Evolutionary conservation across 2,888 invertebrate species (phyloP).

Genomic region (Odontomyia ornata): DNA sequence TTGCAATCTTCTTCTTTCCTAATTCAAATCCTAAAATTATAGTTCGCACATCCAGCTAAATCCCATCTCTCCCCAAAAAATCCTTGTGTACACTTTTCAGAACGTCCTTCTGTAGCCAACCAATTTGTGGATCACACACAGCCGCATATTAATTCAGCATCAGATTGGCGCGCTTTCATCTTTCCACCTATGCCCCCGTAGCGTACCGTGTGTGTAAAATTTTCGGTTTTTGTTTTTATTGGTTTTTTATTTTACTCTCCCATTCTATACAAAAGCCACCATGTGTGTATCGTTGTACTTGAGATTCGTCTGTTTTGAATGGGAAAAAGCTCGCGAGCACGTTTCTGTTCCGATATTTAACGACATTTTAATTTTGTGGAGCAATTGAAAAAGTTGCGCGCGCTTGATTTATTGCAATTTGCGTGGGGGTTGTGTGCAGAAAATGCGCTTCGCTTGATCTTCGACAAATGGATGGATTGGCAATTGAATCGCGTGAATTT

Average conservation of each 20-base stretch:
- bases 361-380: background rate
- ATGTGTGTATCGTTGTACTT: background rate
- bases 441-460: background rate
- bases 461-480: background rate
- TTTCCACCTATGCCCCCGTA: background rate
- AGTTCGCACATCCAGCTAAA: too few species aligned
- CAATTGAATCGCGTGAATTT: background rate
- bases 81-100: background rate
- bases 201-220: background rate
- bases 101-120: background rate
- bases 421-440: background rate
- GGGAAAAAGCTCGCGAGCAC: conserved; percentile 1
- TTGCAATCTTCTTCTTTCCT: too few species aligned
- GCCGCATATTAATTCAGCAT: background rate
- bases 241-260: conserved; percentile 20
- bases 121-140: background rate
- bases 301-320: background rate
- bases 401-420: conserved; percentile 38
- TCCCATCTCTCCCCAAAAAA: background rate
- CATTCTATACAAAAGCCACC: conserved; percentile 28
- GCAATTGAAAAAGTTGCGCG: conserved; percentile 20
- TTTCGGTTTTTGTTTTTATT: conserved; percentile 22
- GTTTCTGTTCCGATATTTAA: background rate
- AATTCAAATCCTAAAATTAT: too few species aligned
- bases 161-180: background rate